Conservation (phyloP, 2,797 vertebrate species). For the Clamator glandarius region DNA sequence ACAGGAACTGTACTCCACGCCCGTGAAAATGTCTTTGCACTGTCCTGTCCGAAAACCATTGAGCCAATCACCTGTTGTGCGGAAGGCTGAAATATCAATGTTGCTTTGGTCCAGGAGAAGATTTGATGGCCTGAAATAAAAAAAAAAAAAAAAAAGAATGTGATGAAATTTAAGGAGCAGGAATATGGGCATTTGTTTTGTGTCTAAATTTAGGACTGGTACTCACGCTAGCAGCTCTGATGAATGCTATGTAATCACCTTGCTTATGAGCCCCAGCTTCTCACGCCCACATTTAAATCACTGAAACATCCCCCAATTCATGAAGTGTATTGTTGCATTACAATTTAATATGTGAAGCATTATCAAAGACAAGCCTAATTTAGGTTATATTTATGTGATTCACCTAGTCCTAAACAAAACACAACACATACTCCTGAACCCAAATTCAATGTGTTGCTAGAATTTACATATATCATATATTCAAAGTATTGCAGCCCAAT, state of each 20-base stretch:
- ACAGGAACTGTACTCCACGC: constrained; percentile 96
- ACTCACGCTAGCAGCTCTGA: neutral
- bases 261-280: neutral
- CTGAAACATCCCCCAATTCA: neutral
- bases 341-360: neutral
- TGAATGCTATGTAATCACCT: neutral
- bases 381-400: neutral
- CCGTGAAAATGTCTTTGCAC: constrained; percentile 95
- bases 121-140: constrained; percentile 88
- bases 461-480: neutral
- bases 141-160: neutral
- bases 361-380: neutral
- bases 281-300: neutral
- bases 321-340: neutral
- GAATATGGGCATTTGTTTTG: neutral
- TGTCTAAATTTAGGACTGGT: neutral
- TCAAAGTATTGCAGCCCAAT: neutral
- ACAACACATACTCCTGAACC: neutral
- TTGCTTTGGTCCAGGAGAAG: constrained; percentile 94
- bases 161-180: neutral
- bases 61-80: constrained; percentile 90
- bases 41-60: constrained; percentile 91
- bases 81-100: constrained; percentile 87
- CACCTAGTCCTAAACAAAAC: neutral
- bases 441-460: neutral